phyloP scores from a whole-genome alignment of 1,140 invertebrate species.

The Atta texana region DNA sequence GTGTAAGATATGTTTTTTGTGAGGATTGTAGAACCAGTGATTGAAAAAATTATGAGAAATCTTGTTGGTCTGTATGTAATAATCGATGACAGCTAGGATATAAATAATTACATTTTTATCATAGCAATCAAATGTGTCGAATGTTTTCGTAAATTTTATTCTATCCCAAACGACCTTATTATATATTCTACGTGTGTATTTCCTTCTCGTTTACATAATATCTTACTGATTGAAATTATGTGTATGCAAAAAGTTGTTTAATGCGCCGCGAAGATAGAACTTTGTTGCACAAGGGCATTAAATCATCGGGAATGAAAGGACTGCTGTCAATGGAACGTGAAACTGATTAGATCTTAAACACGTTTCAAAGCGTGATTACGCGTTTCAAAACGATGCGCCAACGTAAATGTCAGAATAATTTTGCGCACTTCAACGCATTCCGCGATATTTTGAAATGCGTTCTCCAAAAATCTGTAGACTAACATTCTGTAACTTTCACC shows the following conservation, averaged over 20 bases:
- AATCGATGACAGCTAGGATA: background rate
- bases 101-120: background rate
- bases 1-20: background rate
- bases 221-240: background rate
- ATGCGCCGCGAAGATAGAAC: slow-evolving; percentile 24
- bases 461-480: background rate
- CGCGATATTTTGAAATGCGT: background rate
- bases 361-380: background rate
- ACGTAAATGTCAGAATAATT: slow-evolving; percentile 50
- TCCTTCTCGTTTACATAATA: slow-evolving; percentile 37
- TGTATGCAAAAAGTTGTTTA: slow-evolving; percentile 15
- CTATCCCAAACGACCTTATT: background rate
- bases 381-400: slow-evolving; percentile 39
- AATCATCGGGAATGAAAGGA: slow-evolving; percentile 55
- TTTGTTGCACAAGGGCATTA: slow-evolving; percentile 45
- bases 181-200: background rate
- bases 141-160: background rate
- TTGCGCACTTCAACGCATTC: background rate
- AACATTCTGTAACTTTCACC: background rate
- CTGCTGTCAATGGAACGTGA: slow-evolving; percentile 41
- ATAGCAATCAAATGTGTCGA: background rate
- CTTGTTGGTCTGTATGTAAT: background rate
- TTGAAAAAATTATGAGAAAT: background rate
- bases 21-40: background rate
- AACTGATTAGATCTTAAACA: slow-evolving; percentile 37